These are phyloP conservation scores for Margarornis squamiger DNA, from an alignment of 2,797 vertebrate species.

Conservation along the genomic window DNA sequence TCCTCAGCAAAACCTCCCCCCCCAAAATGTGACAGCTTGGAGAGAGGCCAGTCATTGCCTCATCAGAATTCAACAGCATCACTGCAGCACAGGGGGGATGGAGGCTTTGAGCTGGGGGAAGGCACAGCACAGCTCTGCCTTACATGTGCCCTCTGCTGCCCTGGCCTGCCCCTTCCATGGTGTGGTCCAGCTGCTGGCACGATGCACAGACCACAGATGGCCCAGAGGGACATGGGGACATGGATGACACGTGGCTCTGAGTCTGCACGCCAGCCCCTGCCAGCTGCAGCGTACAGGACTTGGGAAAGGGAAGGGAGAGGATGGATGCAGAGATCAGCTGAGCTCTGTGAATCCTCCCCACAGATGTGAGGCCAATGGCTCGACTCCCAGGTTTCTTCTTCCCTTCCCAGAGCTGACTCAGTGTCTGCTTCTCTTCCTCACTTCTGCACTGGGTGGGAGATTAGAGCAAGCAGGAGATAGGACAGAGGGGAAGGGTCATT, in stretches of 20 bases:
- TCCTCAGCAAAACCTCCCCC: neutral
- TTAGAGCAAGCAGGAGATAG: neutral
- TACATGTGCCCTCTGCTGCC: neutral
- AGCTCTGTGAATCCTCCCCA: neutral
- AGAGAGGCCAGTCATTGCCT: neutral
- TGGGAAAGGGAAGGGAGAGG: neutral
- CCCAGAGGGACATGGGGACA: fast-evolving
- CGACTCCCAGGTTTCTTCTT: neutral
- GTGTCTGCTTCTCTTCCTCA: neutral
- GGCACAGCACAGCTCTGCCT: neutral
- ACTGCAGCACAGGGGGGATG: fast-evolving
- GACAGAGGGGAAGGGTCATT: neutral
- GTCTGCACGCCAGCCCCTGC: neutral
- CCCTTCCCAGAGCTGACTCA: neutral
- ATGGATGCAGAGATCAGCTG: neutral
- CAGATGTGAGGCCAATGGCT: neutral
- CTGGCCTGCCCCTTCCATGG: neutral
- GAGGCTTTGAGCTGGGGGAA: neutral
- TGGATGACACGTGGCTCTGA: neutral
- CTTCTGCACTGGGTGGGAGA: neutral
- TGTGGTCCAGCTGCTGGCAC: neutral
- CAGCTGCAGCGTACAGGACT: neutral
- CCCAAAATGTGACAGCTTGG: neutral
- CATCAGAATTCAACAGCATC: neutral
- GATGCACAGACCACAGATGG: fast-evolving